Percentiles rank a stretch among this genome's conserved stretches.
Conservation (phyloP, 2,888 invertebrate species). For the Noctua pronuba region DNA sequence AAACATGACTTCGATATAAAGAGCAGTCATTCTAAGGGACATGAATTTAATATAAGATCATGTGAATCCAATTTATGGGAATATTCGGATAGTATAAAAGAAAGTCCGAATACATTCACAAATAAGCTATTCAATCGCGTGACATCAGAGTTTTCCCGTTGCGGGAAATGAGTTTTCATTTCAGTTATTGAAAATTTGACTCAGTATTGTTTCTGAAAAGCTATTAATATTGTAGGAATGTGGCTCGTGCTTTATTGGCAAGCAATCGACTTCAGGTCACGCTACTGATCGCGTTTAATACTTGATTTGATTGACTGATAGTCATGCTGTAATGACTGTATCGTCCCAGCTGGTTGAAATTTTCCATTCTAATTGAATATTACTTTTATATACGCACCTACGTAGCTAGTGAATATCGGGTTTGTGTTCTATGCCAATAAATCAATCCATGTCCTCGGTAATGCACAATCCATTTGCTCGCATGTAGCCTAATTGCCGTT, state of each 20-base stretch:
- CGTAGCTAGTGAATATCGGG: slow-evolving; percentile 39
- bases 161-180: slow-evolving; percentile 77
- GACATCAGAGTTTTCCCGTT: slow-evolving; percentile 71
- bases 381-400: slow-evolving; percentile 17
- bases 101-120: slow-evolving; percentile 71
- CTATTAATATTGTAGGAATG: slow-evolving; percentile 79
- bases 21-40: slow-evolving; percentile 81
- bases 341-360: slow-evolving; percentile 74
- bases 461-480: slow-evolving; percentile 89
- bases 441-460: slow-evolving; percentile 89
- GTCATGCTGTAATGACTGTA: slow-evolving; percentile 83
- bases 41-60: slow-evolving; percentile 84
- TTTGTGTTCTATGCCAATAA: slow-evolving; percentile 82
- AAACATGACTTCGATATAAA: slow-evolving; percentile 84
- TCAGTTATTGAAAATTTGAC: slow-evolving; percentile 75
- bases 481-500: slow-evolving; percentile 88
- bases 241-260: slow-evolving; percentile 73
- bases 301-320: slow-evolving; percentile 74
- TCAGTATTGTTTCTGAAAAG: slow-evolving; percentile 72
- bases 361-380: slow-evolving; percentile 69
- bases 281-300: slow-evolving; percentile 80
- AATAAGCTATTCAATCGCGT: slow-evolving; percentile 78
- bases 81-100: slow-evolving; percentile 72
- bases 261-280: slow-evolving; percentile 79
- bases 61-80: slow-evolving; percentile 78